phyloP scores from a whole-genome alignment of 35 echinoderm and acorn worm species.

The Amphiura filiformis region DNA sequence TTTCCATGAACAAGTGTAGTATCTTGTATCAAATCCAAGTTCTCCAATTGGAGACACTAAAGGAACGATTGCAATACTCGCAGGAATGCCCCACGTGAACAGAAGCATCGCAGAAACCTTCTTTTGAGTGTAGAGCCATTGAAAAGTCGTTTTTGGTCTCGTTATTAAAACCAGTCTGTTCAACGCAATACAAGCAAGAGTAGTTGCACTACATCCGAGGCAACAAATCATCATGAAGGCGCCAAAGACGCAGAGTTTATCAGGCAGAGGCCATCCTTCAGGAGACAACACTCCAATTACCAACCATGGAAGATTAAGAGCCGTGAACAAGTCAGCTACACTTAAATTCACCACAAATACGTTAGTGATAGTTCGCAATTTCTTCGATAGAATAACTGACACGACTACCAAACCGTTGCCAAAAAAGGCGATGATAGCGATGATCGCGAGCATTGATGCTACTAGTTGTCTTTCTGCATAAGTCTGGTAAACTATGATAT shows the following conservation, averaged over 20 bases:
- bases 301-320: neutral
- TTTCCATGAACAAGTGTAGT: neutral
- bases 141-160: slow-evolving; percentile 9
- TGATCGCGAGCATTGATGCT: neutral
- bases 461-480: neutral
- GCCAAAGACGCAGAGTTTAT: neutral
- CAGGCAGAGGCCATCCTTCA: slow-evolving; percentile 7
- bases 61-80: neutral
- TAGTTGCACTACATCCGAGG: slow-evolving; percentile 10
- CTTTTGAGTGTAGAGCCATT: neutral
- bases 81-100: slow-evolving; percentile 8
- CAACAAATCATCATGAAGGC: neutral
- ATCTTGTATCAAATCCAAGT: neutral
- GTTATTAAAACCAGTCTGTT: slow-evolving; percentile 29
- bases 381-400: slow-evolving; percentile 32
- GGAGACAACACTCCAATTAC: neutral
- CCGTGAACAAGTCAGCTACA: slow-evolving; percentile 28
- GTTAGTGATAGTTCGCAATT: slow-evolving; percentile 36
- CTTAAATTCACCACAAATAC: slow-evolving; percentile 43
- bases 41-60: neutral
- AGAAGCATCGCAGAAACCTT: slow-evolving; percentile 19
- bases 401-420: slow-evolving; percentile 47
- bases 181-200: slow-evolving; percentile 22
- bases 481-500: neutral
- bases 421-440: slow-evolving; percentile 13